A percentile compares a stretch with the other conserved stretches of the same genome.
phyloP scores from a whole-genome alignment of 2,888 invertebrate species.

The Papilio elwesi region DNA sequence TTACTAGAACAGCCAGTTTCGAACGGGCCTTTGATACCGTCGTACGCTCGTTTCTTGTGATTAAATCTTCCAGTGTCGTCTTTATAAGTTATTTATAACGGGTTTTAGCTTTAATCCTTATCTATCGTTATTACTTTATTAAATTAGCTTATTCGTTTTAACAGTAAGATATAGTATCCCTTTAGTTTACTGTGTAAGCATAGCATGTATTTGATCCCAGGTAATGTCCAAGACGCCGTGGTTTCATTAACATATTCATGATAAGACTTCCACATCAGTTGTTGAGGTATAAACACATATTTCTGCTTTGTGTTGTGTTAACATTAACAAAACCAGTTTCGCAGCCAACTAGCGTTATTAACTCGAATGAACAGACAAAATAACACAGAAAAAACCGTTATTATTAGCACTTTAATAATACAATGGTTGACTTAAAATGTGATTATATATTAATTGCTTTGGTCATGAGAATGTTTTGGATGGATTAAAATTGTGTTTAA shows the following conservation, averaged over 20 bases:
- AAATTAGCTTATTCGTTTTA: no score
- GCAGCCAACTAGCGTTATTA: constrained; percentile 8
- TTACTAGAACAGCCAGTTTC: neutral
- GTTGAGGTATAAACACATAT: constrained; percentile 3
- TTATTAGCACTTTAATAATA: neutral
- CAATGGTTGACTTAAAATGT: neutral
- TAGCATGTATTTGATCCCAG: neutral
- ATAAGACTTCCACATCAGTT: neutral
- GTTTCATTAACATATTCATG: neutral
- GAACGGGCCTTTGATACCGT: neutral
- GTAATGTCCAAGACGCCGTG: neutral
- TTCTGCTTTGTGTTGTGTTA: neutral
- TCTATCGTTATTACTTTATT: neutral
- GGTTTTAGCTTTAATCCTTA: neutral
- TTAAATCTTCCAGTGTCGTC: neutral
- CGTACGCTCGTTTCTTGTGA: neutral
- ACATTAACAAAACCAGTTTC: constrained; percentile 38
- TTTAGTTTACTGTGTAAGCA: no score
- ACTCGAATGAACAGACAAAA: neutral
- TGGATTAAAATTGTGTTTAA: no score
- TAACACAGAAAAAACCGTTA: neutral
- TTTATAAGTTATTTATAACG: neutral
- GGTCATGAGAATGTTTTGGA: neutral
- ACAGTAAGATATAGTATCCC: no score
- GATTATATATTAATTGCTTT: neutral